Percentiles rank a stretch among this genome's conserved stretches.
Conservation (phyloP, 2,113 vertebrate species). For the Peromyscus polionotus region DNA sequence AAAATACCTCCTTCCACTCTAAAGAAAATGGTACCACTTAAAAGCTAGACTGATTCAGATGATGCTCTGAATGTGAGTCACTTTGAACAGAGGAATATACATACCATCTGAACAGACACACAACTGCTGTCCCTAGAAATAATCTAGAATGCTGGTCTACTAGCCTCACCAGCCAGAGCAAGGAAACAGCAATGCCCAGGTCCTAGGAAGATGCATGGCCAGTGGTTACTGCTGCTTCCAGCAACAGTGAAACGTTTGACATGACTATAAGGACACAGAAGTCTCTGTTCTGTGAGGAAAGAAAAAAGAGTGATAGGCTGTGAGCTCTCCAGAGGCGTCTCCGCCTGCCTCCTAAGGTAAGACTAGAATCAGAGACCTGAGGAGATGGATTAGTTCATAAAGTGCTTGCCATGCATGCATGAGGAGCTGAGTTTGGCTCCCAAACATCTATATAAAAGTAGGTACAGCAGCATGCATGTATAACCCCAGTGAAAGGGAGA, state of each 20-base stretch:
- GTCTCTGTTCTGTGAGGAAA: background rate
- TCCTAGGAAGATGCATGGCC: background rate
- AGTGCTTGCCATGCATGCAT: too few relatives aligned
- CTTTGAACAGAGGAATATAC: background rate
- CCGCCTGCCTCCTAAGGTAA: background rate
- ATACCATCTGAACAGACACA: background rate
- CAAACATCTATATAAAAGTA: background rate
- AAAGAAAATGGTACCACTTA: conserved; percentile 17
- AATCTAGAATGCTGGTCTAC: background rate
- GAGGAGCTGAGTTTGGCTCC: too few relatives aligned
- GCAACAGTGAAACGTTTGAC: background rate
- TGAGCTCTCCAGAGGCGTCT: background rate
- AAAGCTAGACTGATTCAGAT: conserved; percentile 28
- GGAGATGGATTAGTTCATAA: too few relatives aligned
- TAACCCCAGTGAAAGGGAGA: background rate
- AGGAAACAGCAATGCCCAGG: background rate
- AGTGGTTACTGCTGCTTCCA: background rate
- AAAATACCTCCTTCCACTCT: background rate
- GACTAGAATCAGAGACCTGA: too few relatives aligned
- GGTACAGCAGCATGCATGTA: too few relatives aligned
- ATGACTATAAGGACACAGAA: background rate
- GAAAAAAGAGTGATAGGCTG: fast-evolving
- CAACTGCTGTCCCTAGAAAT: background rate
- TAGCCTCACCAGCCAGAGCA: background rate
- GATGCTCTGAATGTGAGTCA: background rate